Evolutionary conservation across 2,797 vertebrate genomes (phyloP).

Genomic region (Dendrocincla tyrannina): DNA sequence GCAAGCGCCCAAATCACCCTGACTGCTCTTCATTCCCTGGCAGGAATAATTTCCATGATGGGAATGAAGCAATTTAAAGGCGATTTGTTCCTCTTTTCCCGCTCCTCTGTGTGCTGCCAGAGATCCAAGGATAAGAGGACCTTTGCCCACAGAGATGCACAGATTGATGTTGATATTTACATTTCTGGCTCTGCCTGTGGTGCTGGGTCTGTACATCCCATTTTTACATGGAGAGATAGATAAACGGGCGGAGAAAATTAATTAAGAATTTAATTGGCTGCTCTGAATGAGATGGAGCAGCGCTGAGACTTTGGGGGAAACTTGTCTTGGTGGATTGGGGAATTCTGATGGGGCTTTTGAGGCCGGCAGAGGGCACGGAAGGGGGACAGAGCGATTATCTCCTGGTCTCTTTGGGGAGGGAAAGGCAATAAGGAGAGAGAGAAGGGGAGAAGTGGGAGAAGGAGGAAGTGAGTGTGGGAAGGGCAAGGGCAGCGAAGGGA

Average conservation of each 20-base stretch:
- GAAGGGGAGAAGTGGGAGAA: neutral
- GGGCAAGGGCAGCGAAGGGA: neutral
- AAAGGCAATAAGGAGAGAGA: neutral
- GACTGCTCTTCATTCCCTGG: neutral
- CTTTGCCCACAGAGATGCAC: neutral
- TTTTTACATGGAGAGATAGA: neutral
- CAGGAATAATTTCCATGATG: neutral
- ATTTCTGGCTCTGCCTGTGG: neutral
- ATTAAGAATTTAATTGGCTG: neutral
- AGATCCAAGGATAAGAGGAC: neutral
- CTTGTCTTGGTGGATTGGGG: neutral
- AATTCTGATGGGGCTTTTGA: neutral
- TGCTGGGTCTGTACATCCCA: neutral
- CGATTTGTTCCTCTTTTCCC: neutral
- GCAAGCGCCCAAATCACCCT: accelerated
- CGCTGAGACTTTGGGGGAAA: neutral
- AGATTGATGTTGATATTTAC: neutral
- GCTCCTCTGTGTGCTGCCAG: neutral
- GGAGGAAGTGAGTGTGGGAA: neutral
- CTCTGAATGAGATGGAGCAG: neutral
- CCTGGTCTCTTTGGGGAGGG: neutral
- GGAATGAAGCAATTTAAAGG: neutral
- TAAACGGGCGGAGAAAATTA: neutral
- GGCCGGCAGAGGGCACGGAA: neutral
- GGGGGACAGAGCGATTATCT: accelerated